A percentile compares a stretch with the other conserved stretches of the same genome.
Conservation (phyloP, 2,113 vertebrate genomes). For the Oxyura jamaicensis region DNA sequence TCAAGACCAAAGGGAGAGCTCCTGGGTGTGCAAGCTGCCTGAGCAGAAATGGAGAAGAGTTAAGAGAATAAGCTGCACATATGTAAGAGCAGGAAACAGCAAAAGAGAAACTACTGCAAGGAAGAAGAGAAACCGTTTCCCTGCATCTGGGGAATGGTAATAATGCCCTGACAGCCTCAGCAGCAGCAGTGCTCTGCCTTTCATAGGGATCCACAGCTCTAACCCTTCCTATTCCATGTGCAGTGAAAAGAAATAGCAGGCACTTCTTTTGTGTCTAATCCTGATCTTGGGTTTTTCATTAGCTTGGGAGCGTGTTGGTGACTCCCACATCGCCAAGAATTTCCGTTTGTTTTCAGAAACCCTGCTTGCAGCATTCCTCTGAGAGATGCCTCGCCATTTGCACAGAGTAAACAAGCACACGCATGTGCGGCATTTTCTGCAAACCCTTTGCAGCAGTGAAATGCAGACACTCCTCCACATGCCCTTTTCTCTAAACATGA, state of each 20-base stretch:
- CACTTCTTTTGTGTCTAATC: background rate
- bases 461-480: slow-evolving; percentile 11
- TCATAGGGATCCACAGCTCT: background rate
- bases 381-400: slow-evolving; percentile 18
- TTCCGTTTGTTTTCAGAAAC: slow-evolving; percentile 40
- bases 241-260: background rate
- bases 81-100: rapidly evolving
- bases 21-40: background rate
- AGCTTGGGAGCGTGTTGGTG: background rate
- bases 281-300: background rate
- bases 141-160: rapidly evolving
- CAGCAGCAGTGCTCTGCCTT: rapidly evolving
- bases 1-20: rapidly evolving
- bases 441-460: background rate
- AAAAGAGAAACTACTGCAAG: background rate
- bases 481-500: background rate
- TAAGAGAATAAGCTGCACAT: background rate
- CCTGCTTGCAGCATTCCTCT: slow-evolving; percentile 16
- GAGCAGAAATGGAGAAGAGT: background rate
- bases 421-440: background rate
- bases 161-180: rapidly evolving
- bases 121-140: background rate
- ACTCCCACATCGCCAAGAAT: slow-evolving; percentile 61
- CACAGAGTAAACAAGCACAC: slow-evolving; percentile 16
- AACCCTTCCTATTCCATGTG: background rate